These are phyloP conservation scores for Psittacula echo DNA, from an alignment of 2,797 vertebrate species.

Conservation along the genomic window DNA sequence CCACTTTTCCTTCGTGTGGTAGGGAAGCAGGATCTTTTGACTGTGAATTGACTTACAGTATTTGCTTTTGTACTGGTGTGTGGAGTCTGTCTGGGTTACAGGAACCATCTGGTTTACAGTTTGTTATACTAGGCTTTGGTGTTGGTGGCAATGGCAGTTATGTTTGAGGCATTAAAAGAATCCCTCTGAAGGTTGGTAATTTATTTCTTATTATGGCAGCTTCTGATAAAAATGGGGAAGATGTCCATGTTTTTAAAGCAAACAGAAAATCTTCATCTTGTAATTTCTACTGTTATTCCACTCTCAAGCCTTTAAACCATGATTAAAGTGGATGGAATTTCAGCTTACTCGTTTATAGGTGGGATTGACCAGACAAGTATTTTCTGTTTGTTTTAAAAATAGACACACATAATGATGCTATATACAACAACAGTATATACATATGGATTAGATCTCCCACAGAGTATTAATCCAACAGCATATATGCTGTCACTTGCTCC, in stretches of 20 bases:
- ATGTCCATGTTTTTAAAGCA: not conserved
- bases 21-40: not conserved
- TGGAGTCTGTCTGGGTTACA: not conserved
- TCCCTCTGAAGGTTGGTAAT: not conserved
- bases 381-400: conserved; percentile 34
- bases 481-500: not conserved
- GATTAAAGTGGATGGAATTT: conserved; percentile 28
- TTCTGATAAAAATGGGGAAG: not conserved
- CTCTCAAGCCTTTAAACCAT: not conserved
- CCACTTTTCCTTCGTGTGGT: not conserved
- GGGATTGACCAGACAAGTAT: not conserved
- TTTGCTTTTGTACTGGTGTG: not conserved
- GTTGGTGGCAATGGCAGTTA: not conserved
- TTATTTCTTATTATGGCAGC: not conserved
- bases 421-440: not conserved
- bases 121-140: not conserved
- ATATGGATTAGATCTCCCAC: not conserved
- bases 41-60: not conserved
- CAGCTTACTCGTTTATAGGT: not conserved
- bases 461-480: not conserved
- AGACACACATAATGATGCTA: not conserved
- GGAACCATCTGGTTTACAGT: not conserved
- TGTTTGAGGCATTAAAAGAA: not conserved
- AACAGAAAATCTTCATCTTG: not conserved
- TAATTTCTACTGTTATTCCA: not conserved